Base-by-base conservation (phyloP, 1,140 invertebrate genomes). In the Pomacea maculata region DNA sequence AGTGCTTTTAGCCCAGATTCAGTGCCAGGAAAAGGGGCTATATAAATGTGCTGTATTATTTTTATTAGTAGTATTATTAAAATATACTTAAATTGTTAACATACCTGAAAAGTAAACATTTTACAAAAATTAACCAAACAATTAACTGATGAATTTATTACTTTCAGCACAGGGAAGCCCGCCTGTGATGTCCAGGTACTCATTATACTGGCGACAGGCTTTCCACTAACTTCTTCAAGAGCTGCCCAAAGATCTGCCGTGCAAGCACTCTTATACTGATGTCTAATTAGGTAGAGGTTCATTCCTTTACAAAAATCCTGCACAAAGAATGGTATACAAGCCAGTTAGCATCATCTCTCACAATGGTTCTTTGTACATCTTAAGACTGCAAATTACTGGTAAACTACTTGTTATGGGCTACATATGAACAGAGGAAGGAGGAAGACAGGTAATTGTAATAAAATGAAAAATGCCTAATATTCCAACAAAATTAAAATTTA, bases 241-340 rank as follows among this genome's bases (percentile, higher is more conserved):
- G 96, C 95, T 8, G 93, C 93, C 98, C 98, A 99, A 72, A 99
- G 92, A 91, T 99, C 97, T 90, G 97, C 95, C 9, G 98, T 99
- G 84, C 95, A 94, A 11, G 98, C 97, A 89, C 99, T 98, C 61
- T 92, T 93, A 88, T 97, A 98, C 90, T 95, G 94, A 92, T 98
- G 96, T 79, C 94, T 94, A 9, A 94, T 96, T 77, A 99, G 91
- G 88, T 99, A 99, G 12, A 95, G 89, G 87, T 97, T 95, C 95
- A 99, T 97, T 55, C 97, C 97, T 91, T 95, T 96, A n/a, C 95
- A 94, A 89, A 99, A 99, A 90, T 96, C 95, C 91, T 94, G 82
- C 78, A 80, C 76, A 55, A 75, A 68, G 15, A 61, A 73, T 12
- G 21, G 65, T 21, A 75, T 57, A 6, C 34, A 45, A 45, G 34